These are phyloP conservation scores for Anableps anableps DNA, from an alignment of 2,797 vertebrate species.

Conservation along the genomic window DNA sequence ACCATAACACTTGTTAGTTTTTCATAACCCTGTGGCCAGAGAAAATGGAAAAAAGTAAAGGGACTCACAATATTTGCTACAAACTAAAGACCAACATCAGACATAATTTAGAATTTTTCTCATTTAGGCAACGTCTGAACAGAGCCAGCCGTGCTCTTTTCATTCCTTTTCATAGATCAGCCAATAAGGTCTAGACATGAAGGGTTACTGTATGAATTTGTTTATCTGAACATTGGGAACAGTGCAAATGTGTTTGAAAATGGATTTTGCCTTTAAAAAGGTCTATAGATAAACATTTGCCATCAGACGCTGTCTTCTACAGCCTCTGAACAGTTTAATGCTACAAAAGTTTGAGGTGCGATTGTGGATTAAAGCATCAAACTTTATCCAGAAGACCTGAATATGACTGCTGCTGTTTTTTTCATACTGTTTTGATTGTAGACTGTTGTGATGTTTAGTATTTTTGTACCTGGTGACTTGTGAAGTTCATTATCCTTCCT, in stretches of 20 bases:
- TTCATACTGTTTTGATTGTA: conserved; percentile 31
- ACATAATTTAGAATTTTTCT: not conserved
- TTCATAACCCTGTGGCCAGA: not conserved
- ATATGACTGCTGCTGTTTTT: not conserved
- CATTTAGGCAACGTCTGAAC: not conserved
- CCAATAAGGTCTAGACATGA: not conserved
- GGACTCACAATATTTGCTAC: not conserved
- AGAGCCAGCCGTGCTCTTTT: not conserved
- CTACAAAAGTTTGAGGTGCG: not conserved
- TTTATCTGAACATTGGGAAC: not conserved
- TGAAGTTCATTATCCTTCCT: conserved; percentile 42
- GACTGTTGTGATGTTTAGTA: conserved; percentile 36
- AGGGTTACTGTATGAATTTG: not conserved
- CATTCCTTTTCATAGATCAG: not conserved
- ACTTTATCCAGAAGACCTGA: not conserved
- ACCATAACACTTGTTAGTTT: not conserved
- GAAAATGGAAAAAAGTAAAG: not conserved
- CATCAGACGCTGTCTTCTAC: not conserved
- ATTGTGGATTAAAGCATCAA: not conserved
- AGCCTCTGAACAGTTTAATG: not conserved
- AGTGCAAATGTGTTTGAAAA: not conserved
- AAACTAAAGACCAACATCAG: not conserved
- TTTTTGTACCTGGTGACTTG: conserved; percentile 33
- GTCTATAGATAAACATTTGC: not conserved
- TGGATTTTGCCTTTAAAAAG: not conserved